A percentile compares a stretch with the other conserved stretches of the same genome.
These are phyloP conservation scores for Ondatra zibethicus DNA, from an alignment of 2,113 vertebrate genomes.

Conservation along the genomic window DNA sequence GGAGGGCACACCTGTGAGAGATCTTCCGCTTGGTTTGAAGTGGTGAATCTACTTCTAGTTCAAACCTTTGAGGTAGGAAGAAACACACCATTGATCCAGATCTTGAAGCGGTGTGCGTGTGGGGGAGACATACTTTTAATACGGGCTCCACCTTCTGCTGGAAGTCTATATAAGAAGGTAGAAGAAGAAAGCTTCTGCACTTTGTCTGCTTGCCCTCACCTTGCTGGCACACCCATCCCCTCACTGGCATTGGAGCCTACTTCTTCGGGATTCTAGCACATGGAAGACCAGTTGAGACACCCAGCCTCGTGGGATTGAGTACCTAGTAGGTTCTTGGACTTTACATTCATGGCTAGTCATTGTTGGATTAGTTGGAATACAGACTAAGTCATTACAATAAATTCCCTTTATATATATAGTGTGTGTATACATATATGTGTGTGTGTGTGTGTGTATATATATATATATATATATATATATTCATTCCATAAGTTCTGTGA, in stretches of 20 bases:
- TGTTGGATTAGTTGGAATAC: not conserved
- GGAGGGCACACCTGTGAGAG: not conserved
- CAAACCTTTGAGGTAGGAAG: not conserved
- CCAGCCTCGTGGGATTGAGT: not conserved
- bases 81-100: not conserved
- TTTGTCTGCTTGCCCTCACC: no score
- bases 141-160: not conserved
- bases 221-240: not conserved
- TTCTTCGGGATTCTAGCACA: not conserved
- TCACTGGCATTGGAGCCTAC: not conserved
- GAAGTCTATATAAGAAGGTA: not conserved
- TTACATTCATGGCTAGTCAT: not conserved
- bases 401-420: not conserved
- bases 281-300: not conserved
- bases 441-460: no score
- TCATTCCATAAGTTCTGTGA: not conserved
- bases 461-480: not conserved
- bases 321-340: not conserved
- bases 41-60: not conserved
- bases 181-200: no score
- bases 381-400: not conserved
- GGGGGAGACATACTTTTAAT: not conserved
- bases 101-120: not conserved
- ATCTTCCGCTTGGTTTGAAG: not conserved
- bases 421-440: no score